Base-by-base conservation (phyloP, 2,113 vertebrate species). In the Rhizomys pruinosus region DNA sequence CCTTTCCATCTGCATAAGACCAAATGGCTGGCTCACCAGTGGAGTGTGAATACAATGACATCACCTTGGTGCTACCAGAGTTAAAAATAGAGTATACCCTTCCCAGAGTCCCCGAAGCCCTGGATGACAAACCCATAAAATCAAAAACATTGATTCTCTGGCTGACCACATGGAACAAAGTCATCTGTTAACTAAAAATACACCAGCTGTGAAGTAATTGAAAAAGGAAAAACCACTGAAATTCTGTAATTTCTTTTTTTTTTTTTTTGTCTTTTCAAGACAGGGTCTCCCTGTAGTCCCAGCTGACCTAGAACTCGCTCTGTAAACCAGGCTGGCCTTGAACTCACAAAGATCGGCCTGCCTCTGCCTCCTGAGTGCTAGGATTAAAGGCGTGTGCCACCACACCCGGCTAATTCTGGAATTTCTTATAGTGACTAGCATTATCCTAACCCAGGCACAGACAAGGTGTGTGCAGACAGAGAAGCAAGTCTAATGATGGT, bases 241-340 rank as follows among this genome's bases (percentile, higher is more conserved):
- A 95, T 77, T 77, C 37, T 72, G n/a, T 57, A 17, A 22, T 59
- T 86, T 92, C 52, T 85, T 86, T n/a, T n/a, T n/a, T n/a, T n/a
- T n/a, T n/a, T n/a, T n/a, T n/a, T n/a, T n/a, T n/a, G n/a, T n/a
- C n/a, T n/a, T n/a, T n/a, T n/a, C n/a, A n/a, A n/a, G n/a, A n/a
- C n/a, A n/a, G n/a, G n/a, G n/a, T n/a, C n/a, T n/a, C n/a, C n/a
- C n/a, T n/a, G n/a, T n/a, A n/a, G n/a, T n/a, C n/a, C n/a, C n/a
- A n/a, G n/a, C n/a, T n/a, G n/a, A n/a, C n/a, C n/a, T n/a, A n/a
- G n/a, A n/a, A n/a, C n/a, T n/a, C n/a, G n/a, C n/a, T n/a, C n/a
- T n/a, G n/a, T n/a, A n/a, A n/a, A n/a, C n/a, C n/a, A n/a, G n/a
- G n/a, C n/a, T n/a, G n/a, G n/a, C n/a, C n/a, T n/a, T n/a, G n/a